Conservation (phyloP, 1,140 invertebrate genomes). For the Achatina immaculata region DNA sequence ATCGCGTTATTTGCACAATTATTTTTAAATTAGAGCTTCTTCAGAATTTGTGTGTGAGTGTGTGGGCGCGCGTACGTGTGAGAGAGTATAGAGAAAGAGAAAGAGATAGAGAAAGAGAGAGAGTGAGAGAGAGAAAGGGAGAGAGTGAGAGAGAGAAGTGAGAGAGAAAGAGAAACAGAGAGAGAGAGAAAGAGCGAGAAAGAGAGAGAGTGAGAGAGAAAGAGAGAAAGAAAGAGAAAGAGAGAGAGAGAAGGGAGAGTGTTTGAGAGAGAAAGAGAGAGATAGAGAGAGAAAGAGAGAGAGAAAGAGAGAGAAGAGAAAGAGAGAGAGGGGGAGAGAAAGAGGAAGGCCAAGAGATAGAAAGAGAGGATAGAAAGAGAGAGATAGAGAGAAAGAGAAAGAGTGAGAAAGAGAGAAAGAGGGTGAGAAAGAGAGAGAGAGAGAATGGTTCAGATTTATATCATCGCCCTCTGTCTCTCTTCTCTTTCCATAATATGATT, state of each 20-base stretch:
- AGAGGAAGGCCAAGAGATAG: too few relatives aligned
- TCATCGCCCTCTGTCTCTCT: too few relatives aligned
- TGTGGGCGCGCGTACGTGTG: too few relatives aligned
- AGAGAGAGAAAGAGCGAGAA: slow-evolving; percentile 1
- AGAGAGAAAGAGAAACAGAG: slow-evolving; percentile 1
- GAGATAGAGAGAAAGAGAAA: not conserved
- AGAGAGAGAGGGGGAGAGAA: not conserved
- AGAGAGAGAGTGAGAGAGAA: not conserved
- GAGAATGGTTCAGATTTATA: too few relatives aligned
- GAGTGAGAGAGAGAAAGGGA: not conserved
- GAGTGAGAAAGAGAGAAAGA: not conserved
- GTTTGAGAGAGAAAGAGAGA: too few relatives aligned
- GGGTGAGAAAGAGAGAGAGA: too few relatives aligned
- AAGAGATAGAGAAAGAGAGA: not conserved
- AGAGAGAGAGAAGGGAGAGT: not conserved
- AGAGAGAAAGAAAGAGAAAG: slow-evolving; percentile 6
- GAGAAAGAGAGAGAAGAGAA: not conserved
- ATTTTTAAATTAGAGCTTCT: too few relatives aligned
- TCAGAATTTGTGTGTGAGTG: too few relatives aligned
- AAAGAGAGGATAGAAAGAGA: not conserved
- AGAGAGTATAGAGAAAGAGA: not conserved
- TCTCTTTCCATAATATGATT: too few relatives aligned
- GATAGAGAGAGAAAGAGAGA: not conserved
- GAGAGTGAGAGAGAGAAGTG: not conserved
- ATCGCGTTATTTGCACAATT: too few relatives aligned